Base-by-base conservation (phyloP, 2,888 invertebrate species). In the Epirrhoe alternata region DNA sequence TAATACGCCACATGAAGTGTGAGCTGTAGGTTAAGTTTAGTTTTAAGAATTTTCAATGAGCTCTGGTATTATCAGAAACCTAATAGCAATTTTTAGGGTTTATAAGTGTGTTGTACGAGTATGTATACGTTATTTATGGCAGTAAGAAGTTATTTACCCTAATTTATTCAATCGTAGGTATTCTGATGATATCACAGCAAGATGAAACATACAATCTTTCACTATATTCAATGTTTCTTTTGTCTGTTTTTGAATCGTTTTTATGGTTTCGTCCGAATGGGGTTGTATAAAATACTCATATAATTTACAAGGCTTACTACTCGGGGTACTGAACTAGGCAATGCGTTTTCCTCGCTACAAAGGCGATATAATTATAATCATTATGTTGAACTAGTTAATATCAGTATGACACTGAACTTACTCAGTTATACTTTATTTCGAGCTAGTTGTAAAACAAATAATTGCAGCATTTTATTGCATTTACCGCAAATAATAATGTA, bases 11-110 rank as follows among this genome's bases (percentile, higher is more conserved):
- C 30, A 12, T 56, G 17, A 42, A 55, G 53, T 55, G 24, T 17
- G 12, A 42, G 55, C 54, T 14, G 14, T 55, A 61, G 55, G 14
- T 56, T 62, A 55, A 56, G 61, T 55, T 49, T 38, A 24, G 24
- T 31, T 31, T 24, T 52, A 50, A n/a, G n/a, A 50, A 50, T 38
- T n/a, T 14, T 55, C 16, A 55, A 24, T 30, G 12, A 16, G 8
- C 5, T 50, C 38, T 50, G 55, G 10, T 50, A 14, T 8, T 45
- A 56, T 30, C 8, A 30, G 30, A 56, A 14, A 42, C 5, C 17
- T 52, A 10, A 3, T 42, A 42, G 38, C 12, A 24, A 3, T 24
- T 1, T 24, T 1, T 24, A 24, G 24, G 24, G 24, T 3, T 24
- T 24, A 24, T 24, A 24, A 42, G 38, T 12, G 38, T 12, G 12